phyloP scores from a whole-genome alignment of 1,140 invertebrate species.

The Polypedilum vanderplanki region DNA sequence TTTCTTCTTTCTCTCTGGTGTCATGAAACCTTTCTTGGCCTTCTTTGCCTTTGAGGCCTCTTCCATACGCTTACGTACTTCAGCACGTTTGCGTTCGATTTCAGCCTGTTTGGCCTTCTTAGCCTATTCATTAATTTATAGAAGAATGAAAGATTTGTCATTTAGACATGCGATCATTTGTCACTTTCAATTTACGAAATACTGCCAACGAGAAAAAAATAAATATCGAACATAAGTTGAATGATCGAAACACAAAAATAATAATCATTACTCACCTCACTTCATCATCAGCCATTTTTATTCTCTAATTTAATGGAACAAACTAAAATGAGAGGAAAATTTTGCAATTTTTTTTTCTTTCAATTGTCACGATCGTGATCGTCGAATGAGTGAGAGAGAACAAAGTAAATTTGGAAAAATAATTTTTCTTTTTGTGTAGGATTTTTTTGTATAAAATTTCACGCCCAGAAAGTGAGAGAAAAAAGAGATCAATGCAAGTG shows the following conservation, averaged over 20 bases:
- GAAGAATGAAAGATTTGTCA: background rate
- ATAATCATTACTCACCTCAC: conserved; percentile 62
- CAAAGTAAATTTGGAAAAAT: conserved; percentile 22
- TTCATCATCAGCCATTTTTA: conserved; percentile 81
- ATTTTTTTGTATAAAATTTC: conserved; percentile 29
- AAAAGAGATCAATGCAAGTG: conserved; percentile 20
- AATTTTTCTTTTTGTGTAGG: background rate
- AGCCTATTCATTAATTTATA: conserved; percentile 50
- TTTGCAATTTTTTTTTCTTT: background rate
- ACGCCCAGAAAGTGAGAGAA: background rate
- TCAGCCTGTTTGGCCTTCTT: conserved; percentile 91
- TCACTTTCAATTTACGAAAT: background rate
- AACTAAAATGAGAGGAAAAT: background rate
- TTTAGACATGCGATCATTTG: background rate
- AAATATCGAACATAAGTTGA: background rate
- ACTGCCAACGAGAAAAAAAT: conserved; percentile 27
- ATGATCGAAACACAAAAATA: conserved; percentile 26
- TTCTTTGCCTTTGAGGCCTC: conserved; percentile 92
- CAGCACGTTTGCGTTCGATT: conserved; percentile 89
- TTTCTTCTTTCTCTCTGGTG: conserved; percentile 96
- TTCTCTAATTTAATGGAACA: conserved; percentile 28
- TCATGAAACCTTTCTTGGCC: conserved; percentile 98
- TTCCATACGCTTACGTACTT: conserved; percentile 92
- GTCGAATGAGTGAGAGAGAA: background rate
- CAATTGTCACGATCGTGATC: background rate